Conservation (phyloP, 2,797 vertebrate species). For the Staurois parvus region DNA sequence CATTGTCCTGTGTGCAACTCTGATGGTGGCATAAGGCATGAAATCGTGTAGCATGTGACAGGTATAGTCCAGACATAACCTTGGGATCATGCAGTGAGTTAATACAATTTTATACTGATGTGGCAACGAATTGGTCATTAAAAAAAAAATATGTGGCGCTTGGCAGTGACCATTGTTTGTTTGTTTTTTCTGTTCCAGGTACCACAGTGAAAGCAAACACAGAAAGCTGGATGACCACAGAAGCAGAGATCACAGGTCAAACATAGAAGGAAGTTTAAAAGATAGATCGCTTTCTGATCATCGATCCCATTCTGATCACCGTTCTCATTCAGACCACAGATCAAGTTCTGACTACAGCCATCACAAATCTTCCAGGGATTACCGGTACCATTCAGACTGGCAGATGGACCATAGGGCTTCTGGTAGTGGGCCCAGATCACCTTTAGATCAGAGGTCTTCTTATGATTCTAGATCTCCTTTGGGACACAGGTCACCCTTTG, state of each 20-base stretch:
- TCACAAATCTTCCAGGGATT: conserved; percentile 87
- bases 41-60: too few relatives aligned
- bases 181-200: conserved; percentile 68
- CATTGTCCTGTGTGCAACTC: too few relatives aligned
- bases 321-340: conserved; percentile 79
- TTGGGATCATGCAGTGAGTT: too few relatives aligned
- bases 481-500: conserved; percentile 91
- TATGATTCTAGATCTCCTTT: conserved; percentile 90
- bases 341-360: conserved; percentile 83
- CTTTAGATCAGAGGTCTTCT: conserved; percentile 90
- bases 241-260: conserved; percentile 87
- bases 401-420: conserved; percentile 90
- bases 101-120: too few relatives aligned
- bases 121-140: too few relatives aligned
- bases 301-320: conserved; percentile 83
- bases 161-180: too few relatives aligned
- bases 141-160: too few relatives aligned
- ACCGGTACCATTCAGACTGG: conserved; percentile 96
- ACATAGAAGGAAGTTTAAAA: conserved; percentile 83
- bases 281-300: conserved; percentile 82
- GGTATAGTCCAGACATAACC: too few relatives aligned
- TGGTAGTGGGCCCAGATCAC: conserved; percentile 88
- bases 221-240: conserved; percentile 93
- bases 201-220: conserved; percentile 89
- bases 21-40: too few relatives aligned